Evolutionary conservation across 1,140 invertebrate genomes (phyloP), one percentile per base, ranked within the genome.

Genomic region (Probaryconus sp.): DNA sequence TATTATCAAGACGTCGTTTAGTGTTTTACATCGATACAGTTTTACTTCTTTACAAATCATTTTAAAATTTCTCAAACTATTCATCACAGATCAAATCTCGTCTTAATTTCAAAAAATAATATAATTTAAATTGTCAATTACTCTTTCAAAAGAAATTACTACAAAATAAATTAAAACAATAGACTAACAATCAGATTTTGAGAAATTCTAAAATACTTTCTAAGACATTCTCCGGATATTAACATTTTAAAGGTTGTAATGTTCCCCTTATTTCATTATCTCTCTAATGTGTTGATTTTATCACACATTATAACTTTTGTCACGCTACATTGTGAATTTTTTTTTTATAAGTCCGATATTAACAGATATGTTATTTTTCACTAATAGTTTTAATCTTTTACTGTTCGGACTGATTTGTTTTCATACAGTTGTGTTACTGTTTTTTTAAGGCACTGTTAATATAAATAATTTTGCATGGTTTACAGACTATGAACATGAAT

Each of bases 401-500:
- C 47, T 47, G 53, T 26, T 64, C 14, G 51, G 67, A 67, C 35
- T 60, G 20, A 45, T 65, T 70, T 58, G 50, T 68, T 33, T 45
- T 33, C 6, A 26, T 37, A 42, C 13, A 55, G 10, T 45, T 55
- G 55, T 51, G 11, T 60, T 60, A 60, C 20, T 55, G 40, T 28
- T 48, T 50, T 58, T 6, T 70, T 75, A 78, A 78, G 76, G 76
- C 76, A 78, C 76, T 71, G 58, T 63, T 38, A 51, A 53, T 63
- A 42, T 47, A 42, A 50, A 35, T 60, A 30, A 48, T 16, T 67
- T 58, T 21, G 53, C 13, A 2, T 43, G 20, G 17, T 51, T 18
- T n/a, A 45, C 60, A 40, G 38, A 51, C 37, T 75, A 64, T 55
- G 35, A 67, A 56, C 5, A 53, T n/a, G 35, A 30, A 48, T 58